phyloP scores from a whole-genome alignment of 2,888 invertebrate genomes.

The Diaperis boleti region DNA sequence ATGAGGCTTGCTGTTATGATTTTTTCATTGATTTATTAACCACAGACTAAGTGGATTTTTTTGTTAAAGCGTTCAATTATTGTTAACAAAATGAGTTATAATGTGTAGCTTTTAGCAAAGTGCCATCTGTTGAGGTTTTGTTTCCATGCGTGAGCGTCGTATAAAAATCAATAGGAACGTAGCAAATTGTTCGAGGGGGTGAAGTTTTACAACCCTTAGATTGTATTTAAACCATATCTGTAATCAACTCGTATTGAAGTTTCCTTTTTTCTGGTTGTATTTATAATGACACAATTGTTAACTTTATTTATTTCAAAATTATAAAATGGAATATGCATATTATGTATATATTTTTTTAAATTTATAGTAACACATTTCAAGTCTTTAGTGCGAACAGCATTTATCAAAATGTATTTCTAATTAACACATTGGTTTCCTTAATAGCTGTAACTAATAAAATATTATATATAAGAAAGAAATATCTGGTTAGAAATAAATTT shows the following conservation, averaged over 20 bases:
- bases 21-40: not conserved
- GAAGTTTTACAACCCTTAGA: slow-evolving; percentile 13
- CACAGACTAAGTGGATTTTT: not conserved
- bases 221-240: slow-evolving; percentile 15
- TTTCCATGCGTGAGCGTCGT: slow-evolving; percentile 4
- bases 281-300: not conserved
- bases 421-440: too few species aligned
- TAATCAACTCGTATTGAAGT: not conserved
- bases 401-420: too few species aligned
- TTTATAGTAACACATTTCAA: too few species aligned
- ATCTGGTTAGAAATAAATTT: too few species aligned
- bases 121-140: slow-evolving; percentile 26
- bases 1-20: not conserved
- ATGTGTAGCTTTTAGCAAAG: not conserved
- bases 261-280: slow-evolving; percentile 3
- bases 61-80: not conserved
- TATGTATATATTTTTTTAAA: too few species aligned
- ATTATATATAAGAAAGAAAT: too few species aligned
- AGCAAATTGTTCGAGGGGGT: slow-evolving; percentile 20
- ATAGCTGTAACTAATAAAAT: too few species aligned
- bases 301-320: not conserved
- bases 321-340: not conserved
- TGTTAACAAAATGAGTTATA: not conserved
- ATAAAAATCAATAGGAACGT: slow-evolving; percentile 29
- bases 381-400: too few species aligned